Evolutionary conservation across 2,113 vertebrate species (phyloP).

Genomic region (Mionectes macconnelli): DNA sequence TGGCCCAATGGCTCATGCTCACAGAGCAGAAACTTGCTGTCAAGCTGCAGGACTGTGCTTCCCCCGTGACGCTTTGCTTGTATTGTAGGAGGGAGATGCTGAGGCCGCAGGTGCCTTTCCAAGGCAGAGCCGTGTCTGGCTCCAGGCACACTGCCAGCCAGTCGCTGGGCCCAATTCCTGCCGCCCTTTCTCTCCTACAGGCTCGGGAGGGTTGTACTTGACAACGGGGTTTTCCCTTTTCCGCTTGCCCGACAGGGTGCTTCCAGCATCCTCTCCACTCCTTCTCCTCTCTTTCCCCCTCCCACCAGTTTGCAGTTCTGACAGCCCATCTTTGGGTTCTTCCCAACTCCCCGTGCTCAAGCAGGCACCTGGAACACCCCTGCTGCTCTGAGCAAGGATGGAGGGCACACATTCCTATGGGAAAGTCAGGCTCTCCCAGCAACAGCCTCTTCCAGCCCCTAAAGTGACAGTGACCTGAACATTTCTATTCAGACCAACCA

Average conservation of each 20-base stretch:
- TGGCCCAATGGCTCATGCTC: not conserved
- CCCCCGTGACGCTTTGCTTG: not conserved
- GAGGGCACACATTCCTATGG: not conserved
- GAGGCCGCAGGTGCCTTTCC: slow-evolving; percentile 3
- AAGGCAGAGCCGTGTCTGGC: not conserved
- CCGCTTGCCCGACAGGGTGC: not conserved
- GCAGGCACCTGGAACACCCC: not conserved
- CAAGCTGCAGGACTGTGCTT: not conserved
- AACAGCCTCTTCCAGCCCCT: not conserved
- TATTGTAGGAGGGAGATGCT: not conserved
- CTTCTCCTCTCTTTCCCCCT: not conserved
- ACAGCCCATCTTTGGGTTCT: not conserved
- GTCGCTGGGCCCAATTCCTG: accelerated
- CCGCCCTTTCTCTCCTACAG: accelerated
- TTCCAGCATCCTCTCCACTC: not conserved
- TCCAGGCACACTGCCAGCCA: not conserved
- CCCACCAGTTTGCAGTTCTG: not conserved
- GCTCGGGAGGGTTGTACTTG: not conserved
- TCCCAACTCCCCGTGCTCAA: accelerated
- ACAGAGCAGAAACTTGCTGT: slow-evolving; percentile 18
- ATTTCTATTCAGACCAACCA: not conserved
- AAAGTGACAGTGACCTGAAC: not conserved
- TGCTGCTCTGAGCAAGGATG: not conserved
- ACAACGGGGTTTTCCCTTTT: not conserved
- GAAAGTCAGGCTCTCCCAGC: not conserved